Conservation (phyloP, 2,113 vertebrate genomes). For the Indri indri region DNA sequence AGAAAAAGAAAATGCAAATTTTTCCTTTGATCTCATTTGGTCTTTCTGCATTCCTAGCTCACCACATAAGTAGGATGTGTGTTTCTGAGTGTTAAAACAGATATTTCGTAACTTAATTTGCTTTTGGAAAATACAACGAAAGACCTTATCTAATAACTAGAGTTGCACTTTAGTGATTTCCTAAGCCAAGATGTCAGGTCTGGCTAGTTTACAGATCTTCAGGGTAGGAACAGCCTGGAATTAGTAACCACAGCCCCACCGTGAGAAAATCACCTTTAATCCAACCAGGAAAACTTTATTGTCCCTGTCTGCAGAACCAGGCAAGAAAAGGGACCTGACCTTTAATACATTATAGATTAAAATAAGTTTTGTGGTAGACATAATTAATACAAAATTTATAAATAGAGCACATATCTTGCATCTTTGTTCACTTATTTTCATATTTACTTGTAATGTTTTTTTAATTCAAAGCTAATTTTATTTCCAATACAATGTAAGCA, state of each 20-base stretch:
- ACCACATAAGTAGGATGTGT: neutral
- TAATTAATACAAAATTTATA: neutral
- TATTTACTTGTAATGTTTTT: neutral
- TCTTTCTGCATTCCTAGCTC: neutral
- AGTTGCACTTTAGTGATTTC: neutral
- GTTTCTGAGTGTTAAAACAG: neutral
- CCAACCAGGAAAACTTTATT: neutral
- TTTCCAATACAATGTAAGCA: neutral
- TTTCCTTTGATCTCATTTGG: constrained; percentile 40
- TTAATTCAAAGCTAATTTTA: neutral
- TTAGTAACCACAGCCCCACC: neutral
- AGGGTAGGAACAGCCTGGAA: neutral
- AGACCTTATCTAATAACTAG: neutral
- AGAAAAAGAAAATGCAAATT: constrained; percentile 19
- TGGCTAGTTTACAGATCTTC: neutral
- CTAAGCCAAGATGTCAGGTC: neutral
- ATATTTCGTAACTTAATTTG: constrained; percentile 24
- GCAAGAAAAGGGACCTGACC: neutral
- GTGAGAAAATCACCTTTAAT: neutral
- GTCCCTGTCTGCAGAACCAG: neutral
- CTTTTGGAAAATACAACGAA: neutral
- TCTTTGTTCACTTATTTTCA: neutral
- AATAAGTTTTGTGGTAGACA: neutral
- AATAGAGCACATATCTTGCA: neutral
- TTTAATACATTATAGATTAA: neutral